Evolutionary conservation across 2,888 invertebrate genomes (phyloP).

Genomic region (Diaperis boleti): DNA sequence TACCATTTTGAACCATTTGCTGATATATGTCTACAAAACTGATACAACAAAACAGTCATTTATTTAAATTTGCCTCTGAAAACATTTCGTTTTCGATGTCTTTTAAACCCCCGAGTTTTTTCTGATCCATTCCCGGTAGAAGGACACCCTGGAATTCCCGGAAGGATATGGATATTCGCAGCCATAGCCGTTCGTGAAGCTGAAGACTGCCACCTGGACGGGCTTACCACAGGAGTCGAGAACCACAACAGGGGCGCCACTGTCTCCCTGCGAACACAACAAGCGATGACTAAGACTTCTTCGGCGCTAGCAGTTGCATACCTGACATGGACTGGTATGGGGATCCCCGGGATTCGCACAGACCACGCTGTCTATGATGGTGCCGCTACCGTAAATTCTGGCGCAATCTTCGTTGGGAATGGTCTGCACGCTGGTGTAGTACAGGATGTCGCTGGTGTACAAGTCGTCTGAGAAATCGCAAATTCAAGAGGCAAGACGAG

Average conservation of each 20-base stretch:
- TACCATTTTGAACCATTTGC: too few species aligned
- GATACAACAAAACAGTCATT: too few species aligned
- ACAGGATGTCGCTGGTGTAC: constrained; percentile 24
- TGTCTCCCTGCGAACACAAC: constrained; percentile 26
- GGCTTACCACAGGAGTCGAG: constrained; percentile 28
- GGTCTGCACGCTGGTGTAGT: constrained; percentile 7
- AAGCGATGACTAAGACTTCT: too few species aligned
- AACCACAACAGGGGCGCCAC: constrained; percentile 33
- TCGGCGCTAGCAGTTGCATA: too few species aligned
- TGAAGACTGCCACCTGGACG: constrained; percentile 25
- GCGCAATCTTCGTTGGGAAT: constrained; percentile 23
- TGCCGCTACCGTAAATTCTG: background rate
- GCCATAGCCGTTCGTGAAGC: constrained; percentile 24
- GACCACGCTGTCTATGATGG: constrained; percentile 9
- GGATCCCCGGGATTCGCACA: constrained; percentile 31
- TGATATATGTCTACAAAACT: too few species aligned
- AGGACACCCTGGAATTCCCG: constrained; percentile 17
- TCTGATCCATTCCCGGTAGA: constrained; percentile 21
- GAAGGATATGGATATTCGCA: constrained; percentile 29
- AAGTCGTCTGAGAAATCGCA: background rate
- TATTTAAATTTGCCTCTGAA: too few species aligned
- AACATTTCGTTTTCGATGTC: too few species aligned
- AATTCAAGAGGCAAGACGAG: background rate
- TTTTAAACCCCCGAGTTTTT: constrained; percentile 25
- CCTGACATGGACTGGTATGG: constrained; percentile 28